Percentiles rank a stretch among this genome's conserved stretches.
Evolutionary conservation across 92 coral and sea anemone genomes (phyloP).

Genomic region (Zoanthus gigantus): DNA sequence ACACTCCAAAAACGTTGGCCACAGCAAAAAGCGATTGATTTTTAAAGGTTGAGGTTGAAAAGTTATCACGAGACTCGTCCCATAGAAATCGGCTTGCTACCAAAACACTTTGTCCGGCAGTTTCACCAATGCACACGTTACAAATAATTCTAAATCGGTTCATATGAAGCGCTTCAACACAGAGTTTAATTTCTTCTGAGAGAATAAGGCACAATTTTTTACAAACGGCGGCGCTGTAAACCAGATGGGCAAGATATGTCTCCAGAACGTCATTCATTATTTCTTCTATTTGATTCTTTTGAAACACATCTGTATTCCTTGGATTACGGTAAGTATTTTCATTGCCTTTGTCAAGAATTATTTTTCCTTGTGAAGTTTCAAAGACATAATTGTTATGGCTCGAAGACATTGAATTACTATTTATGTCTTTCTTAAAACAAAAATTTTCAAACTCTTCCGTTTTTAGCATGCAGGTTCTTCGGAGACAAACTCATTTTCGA

Average conservation of each 20-base stretch:
- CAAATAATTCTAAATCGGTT: conserved; percentile 80
- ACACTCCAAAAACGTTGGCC: conserved; percentile 88
- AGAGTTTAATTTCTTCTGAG: conserved; percentile 79
- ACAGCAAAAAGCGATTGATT: conserved; percentile 92
- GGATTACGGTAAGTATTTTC: background rate
- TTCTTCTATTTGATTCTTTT: conserved; percentile 61
- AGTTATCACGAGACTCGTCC: conserved; percentile 85
- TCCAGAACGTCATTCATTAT: conserved; percentile 79
- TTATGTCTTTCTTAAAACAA: conserved; percentile 38
- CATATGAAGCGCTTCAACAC: conserved; percentile 79
- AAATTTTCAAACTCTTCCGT: conserved; percentile 22
- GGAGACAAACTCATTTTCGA: conserved; percentile 59
- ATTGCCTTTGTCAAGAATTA: background rate
- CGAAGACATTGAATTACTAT: background rate
- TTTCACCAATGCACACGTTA: conserved; percentile 82
- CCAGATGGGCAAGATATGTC: conserved; percentile 54
- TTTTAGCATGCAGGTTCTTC: conserved; percentile 64
- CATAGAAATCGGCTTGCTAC: conserved; percentile 95
- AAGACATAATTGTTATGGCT: background rate
- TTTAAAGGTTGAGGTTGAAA: conserved; percentile 82
- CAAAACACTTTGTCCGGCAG: conserved; percentile 75
- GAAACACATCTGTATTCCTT: conserved; percentile 54
- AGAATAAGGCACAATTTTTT: conserved; percentile 64
- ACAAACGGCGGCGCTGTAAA: conserved; percentile 65
- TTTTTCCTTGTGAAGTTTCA: background rate